A percentile compares a stretch with the other conserved stretches of the same genome.
These are phyloP conservation scores for Montipora cactus DNA, from an alignment of 64 coral and sea anemone genomes.

Conservation along the genomic window DNA sequence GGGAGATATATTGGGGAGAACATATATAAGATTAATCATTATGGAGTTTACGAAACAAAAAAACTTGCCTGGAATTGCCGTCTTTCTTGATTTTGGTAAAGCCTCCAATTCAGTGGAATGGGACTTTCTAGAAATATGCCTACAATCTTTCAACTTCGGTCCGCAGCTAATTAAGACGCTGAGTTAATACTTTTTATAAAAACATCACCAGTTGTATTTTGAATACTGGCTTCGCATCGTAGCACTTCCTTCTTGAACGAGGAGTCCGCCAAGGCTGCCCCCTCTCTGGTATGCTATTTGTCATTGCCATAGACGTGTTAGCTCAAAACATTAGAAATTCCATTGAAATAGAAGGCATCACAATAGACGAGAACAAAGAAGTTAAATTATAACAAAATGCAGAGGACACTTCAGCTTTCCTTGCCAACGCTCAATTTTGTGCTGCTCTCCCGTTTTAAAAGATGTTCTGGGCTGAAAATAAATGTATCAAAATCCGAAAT, in stretches of 20 bases:
- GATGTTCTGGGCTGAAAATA: too few species aligned
- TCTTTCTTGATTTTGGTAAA: conserved; percentile 23
- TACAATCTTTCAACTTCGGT: not conserved
- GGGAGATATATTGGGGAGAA: too few species aligned
- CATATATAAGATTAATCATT: not conserved
- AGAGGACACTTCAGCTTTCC: too few species aligned
- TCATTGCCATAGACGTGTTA: not conserved
- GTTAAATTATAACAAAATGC: too few species aligned
- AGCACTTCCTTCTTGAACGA: not conserved
- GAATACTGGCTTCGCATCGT: not conserved
- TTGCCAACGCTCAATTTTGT: too few species aligned
- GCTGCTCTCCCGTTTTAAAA: too few species aligned
- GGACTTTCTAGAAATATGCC: not conserved
- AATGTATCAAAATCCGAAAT: too few species aligned
- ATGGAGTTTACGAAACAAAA: conserved; percentile 12
- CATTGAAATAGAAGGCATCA: too few species aligned
- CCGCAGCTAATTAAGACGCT: not conserved
- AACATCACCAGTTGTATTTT: conserved; percentile 3
- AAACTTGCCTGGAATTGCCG: not conserved
- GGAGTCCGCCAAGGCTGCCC: conserved; percentile 2
- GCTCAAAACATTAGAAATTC: too few species aligned
- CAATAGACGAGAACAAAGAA: too few species aligned
- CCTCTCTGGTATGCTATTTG: conserved; percentile 1
- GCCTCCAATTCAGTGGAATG: conserved; percentile 16
- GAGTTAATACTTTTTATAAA: not conserved